phyloP scores from a whole-genome alignment of 2,888 invertebrate genomes.

The Drosophila macrospina region DNA sequence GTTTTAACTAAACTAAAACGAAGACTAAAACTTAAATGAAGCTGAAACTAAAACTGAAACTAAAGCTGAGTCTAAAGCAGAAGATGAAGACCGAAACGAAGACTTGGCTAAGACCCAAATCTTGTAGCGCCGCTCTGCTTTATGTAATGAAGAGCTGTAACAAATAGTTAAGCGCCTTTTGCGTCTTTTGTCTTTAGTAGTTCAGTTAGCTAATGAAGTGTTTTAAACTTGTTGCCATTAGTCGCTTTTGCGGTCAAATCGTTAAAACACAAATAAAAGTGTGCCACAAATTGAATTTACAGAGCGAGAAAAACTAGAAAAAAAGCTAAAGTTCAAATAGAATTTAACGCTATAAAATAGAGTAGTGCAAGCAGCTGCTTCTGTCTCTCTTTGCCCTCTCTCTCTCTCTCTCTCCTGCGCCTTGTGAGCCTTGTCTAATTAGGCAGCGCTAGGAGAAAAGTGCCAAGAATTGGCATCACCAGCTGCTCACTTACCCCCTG shows the following conservation, averaged over 20 bases:
- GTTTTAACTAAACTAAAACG: conserved; percentile 27
- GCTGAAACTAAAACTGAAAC: conserved; percentile 2
- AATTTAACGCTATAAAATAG: background rate
- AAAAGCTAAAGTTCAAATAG: background rate
- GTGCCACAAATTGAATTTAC: conserved; percentile 28
- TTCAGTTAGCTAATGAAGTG: conserved; percentile 64
- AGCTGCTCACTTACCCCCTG: conserved; percentile 76
- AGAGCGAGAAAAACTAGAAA: background rate
- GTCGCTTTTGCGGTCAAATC: conserved; percentile 22
- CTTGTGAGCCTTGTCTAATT: conserved; percentile 38
- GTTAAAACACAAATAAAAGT: conserved; percentile 21
- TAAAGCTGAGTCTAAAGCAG: conserved; percentile 1
- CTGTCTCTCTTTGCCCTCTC: background rate
- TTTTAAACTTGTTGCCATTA: conserved; percentile 53
- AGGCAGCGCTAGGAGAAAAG: conserved; percentile 39
- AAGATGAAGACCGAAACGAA: background rate
- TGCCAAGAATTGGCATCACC: conserved; percentile 33
- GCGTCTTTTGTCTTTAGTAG: conserved; percentile 29
- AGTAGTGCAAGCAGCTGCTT: background rate
- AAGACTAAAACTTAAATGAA: background rate
- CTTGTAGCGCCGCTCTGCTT: conserved; percentile 33
- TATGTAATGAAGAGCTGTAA: conserved; percentile 63
- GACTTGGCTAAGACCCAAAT: conserved; percentile 10
- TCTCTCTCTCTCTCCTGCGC: too few relatives aligned
- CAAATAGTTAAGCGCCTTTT: conserved; percentile 34